These are phyloP conservation scores for Platycheirus albimanus DNA, from an alignment of 2,888 invertebrate genomes.

Conservation along the genomic window DNA sequence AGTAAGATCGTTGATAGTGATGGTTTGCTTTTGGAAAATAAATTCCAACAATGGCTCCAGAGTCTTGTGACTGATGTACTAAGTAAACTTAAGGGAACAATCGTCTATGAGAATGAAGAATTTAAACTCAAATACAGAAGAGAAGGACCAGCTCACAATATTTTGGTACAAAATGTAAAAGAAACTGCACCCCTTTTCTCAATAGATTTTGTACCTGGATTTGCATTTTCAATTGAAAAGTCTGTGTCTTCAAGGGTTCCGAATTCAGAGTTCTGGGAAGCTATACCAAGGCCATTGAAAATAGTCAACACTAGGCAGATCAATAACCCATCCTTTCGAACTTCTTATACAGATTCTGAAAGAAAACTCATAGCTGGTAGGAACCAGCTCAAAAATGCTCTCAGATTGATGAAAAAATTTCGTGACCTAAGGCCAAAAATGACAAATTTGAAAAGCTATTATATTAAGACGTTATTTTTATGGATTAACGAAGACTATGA, in stretches of 20 bases:
- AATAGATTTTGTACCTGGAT: slow-evolving; percentile 49
- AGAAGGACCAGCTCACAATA: slow-evolving; percentile 43
- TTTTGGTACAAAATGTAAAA: slow-evolving; percentile 7
- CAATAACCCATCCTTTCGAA: slow-evolving; percentile 28
- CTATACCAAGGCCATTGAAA: slow-evolving; percentile 41
- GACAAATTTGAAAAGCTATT: slow-evolving; percentile 37
- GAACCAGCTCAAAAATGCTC: slow-evolving; percentile 4
- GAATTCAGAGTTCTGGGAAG: slow-evolving; percentile 16
- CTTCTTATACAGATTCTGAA: slow-evolving; percentile 25
- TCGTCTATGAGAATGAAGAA: background rate
- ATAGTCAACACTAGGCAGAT: background rate
- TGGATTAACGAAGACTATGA: slow-evolving; percentile 13
- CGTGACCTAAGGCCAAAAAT: slow-evolving; percentile 12
- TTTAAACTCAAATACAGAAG: slow-evolving; percentile 13
- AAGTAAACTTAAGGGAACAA: background rate
- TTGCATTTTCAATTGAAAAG: slow-evolving; percentile 12
- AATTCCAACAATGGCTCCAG: slow-evolving; percentile 37
- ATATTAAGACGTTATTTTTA: slow-evolving; percentile 47
- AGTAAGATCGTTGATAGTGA: background rate
- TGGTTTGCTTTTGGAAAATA: slow-evolving; percentile 25
- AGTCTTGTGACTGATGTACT: slow-evolving; percentile 5
- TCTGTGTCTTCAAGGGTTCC: background rate
- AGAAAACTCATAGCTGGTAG: slow-evolving; percentile 1
- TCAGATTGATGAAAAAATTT: slow-evolving; percentile 37
- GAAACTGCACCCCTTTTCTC: slow-evolving; percentile 9